phyloP scores from a whole-genome alignment of 2,888 invertebrate species.

The Mythimna loreyi region DNA sequence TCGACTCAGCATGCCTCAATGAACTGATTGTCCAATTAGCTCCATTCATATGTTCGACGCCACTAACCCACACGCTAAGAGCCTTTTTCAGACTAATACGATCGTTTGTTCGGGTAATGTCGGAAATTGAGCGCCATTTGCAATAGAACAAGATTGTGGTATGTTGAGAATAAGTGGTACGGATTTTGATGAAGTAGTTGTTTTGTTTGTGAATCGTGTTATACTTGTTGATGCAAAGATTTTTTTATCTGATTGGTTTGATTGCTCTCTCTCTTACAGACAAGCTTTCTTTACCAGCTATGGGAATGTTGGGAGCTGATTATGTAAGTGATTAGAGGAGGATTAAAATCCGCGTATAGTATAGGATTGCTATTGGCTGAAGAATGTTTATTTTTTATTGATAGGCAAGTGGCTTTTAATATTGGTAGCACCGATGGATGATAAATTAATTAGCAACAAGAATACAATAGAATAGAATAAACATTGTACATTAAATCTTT shows the following conservation, averaged over 20 bases:
- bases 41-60: constrained; percentile 84
- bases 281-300: not conserved
- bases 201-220: constrained; percentile 26
- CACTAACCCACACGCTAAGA: constrained; percentile 76
- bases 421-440: not conserved
- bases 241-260: not conserved
- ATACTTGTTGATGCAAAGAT: not conserved
- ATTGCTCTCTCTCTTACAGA: not conserved
- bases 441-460: not conserved
- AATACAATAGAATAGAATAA: no score
- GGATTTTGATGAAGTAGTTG: constrained; percentile 26
- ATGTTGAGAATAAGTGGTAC: constrained; percentile 45
- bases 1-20: constrained; percentile 83
- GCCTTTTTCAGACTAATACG: constrained; percentile 78
- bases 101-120: constrained; percentile 74
- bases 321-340: not conserved
- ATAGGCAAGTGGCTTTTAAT: not conserved
- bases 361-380: not conserved
- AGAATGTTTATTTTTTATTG: not conserved
- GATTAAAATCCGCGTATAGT: no score
- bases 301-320: not conserved
- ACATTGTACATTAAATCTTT: no score
- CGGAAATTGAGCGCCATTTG: constrained; percentile 70
- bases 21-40: constrained; percentile 87
- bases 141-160: constrained; percentile 48